These are phyloP conservation scores for Eristalinus sepulchralis DNA, from an alignment of 2,888 invertebrate genomes.

Conservation along the genomic window DNA sequence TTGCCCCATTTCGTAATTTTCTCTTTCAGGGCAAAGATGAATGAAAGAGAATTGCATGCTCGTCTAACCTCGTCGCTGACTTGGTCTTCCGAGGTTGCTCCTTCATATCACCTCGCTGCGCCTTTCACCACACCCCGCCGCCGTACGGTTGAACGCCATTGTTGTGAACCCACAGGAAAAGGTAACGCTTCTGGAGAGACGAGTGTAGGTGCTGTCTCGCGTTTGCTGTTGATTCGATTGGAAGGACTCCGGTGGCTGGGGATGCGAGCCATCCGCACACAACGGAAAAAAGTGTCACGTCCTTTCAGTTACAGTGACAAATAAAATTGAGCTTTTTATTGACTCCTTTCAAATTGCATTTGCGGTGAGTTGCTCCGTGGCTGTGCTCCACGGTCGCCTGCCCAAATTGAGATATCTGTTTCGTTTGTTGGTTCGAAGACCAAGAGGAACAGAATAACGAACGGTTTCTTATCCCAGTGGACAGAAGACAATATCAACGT, in stretches of 20 bases:
- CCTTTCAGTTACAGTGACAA: constrained; percentile 73
- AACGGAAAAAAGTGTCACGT: constrained; percentile 72
- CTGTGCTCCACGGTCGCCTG: constrained; percentile 32
- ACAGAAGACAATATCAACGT: constrained; percentile 31
- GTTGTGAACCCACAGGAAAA: constrained; percentile 31
- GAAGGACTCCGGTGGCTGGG: constrained; percentile 30
- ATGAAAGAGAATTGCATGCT: constrained; percentile 54
- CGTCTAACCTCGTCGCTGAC: constrained; percentile 40
- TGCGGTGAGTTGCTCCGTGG: constrained; percentile 60
- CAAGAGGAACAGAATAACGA: constrained; percentile 30
- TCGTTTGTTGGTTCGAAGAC: constrained; percentile 50
- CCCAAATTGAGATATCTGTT: constrained; percentile 69
- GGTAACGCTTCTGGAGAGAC: constrained; percentile 30
- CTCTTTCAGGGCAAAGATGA: constrained; percentile 24
- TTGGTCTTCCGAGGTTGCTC: constrained; percentile 44
- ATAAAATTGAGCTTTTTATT: constrained; percentile 75
- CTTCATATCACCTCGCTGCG: not conserved
- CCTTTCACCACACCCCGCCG: not conserved
- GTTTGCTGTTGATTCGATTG: constrained; percentile 56
- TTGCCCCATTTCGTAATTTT: constrained; percentile 47
- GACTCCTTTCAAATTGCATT: constrained; percentile 74
- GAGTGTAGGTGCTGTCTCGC: constrained; percentile 38
- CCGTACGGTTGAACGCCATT: not conserved
- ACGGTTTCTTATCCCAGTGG: constrained; percentile 60
- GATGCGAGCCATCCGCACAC: constrained; percentile 17